Conservation (phyloP, 2,888 invertebrate species). For the Nemurella pictetii region DNA sequence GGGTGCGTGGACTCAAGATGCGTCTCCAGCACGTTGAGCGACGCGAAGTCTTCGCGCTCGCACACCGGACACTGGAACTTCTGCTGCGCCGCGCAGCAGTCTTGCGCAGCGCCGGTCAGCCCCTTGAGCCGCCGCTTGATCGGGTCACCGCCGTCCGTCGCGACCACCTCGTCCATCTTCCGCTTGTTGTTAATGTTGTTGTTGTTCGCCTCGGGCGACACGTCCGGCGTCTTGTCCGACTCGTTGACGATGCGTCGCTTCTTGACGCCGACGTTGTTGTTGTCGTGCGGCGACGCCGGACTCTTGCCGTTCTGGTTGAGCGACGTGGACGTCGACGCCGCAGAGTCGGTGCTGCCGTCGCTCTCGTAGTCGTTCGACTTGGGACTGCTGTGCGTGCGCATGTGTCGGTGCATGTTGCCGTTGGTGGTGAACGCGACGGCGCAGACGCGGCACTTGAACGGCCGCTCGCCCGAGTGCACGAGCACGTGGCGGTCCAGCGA, state of each 20-base stretch:
- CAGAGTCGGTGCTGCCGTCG: constrained; percentile 44
- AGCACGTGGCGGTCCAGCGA: constrained; percentile 79
- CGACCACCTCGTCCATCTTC: constrained; percentile 47
- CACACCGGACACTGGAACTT: constrained; percentile 63
- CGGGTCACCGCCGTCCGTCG: neutral
- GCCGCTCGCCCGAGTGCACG: constrained; percentile 78
- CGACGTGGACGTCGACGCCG: constrained; percentile 47
- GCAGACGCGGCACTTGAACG: constrained; percentile 78
- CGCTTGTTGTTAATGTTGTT: constrained; percentile 43
- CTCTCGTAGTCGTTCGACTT: constrained; percentile 45
- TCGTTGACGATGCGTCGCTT: constrained; percentile 32
- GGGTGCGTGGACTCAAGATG: constrained; percentile 71
- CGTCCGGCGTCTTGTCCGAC: neutral
- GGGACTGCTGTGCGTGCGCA: constrained; percentile 65
- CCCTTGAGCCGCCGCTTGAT: constrained; percentile 25
- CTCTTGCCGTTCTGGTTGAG: constrained; percentile 43
- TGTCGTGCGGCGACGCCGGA: constrained; percentile 48
- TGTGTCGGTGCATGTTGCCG: constrained; percentile 83
- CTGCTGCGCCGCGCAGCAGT: constrained; percentile 33
- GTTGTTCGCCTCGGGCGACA: constrained; percentile 24
- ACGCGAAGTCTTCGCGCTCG: constrained; percentile 62
- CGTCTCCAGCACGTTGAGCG: constrained; percentile 60
- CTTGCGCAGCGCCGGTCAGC: constrained; percentile 16
- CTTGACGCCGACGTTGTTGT: constrained; percentile 43
- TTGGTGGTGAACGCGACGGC: constrained; percentile 82